Base-by-base conservation (phyloP, 2,888 invertebrate genomes). In the Cephus runcator region DNA sequence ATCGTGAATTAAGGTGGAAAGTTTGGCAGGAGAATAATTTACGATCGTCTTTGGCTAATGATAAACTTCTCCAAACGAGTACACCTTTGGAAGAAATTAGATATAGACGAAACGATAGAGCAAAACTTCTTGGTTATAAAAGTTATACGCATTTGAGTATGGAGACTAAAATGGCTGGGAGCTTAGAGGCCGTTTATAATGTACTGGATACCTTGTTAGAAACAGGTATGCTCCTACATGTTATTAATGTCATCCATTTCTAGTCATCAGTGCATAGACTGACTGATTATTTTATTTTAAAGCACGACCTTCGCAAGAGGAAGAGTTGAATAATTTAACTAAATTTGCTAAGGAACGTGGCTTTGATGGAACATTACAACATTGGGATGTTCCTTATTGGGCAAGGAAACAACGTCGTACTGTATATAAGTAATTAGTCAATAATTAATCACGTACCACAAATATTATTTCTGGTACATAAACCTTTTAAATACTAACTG, bases 131-230 rank as follows among this genome's bases (percentile, higher is more conserved):
- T 12, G 98, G 98, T 0, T 98, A 94, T 90, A 93, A 95, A 81
- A 94, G 94, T 77, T 98, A 93, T 91, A 95, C 95, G 0, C 95
- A 97, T 69, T 95, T 98, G 95, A 97, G 97, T 69, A 97, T 98
- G 97, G 95, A 96, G 92, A 98, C 97, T 0, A 98, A 98, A 93
- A 96, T 98, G 97, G 97, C 98, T 11, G 96, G 95, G 12, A 95
- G 93, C 82, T 92, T 97, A 23, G 94, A 96, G 76, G 96, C 95
- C 90, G 95, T 98, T 0, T 93, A 95, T 82, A 93, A 94, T 80
- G 93, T 95, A 80, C 92, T 98, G 35, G 93, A 95, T 76, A 94
- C 92, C 81, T 93, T 97, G 68, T 90, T 95, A 0, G 93, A 94
- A 84, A 94, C 93, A 86, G 93, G 93, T 92, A 87, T 83, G 75